A percentile compares a stretch with the other conserved stretches of the same genome.
Conservation (phyloP, 1,140 invertebrate species). For the Littorina saxatilis region DNA sequence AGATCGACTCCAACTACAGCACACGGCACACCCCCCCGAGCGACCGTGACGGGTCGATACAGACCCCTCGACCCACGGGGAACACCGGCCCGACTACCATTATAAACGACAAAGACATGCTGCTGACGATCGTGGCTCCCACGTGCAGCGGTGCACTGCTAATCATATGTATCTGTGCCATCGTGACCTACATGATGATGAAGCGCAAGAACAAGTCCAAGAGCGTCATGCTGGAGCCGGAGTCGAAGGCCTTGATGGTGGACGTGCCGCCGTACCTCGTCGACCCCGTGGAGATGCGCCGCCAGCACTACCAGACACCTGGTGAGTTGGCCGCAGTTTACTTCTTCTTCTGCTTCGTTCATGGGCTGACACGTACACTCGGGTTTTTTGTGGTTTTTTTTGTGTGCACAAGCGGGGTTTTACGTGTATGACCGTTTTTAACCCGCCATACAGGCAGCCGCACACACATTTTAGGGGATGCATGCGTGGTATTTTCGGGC, state of each 20-base stretch:
- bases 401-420: too few relatives aligned
- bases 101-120: constrained; percentile 44
- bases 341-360: too few relatives aligned
- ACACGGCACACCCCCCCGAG: neutral
- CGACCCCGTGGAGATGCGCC: constrained; percentile 96
- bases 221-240: constrained; percentile 66
- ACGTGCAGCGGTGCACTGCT: constrained; percentile 75
- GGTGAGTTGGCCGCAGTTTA: constrained; percentile 72
- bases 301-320: constrained; percentile 97
- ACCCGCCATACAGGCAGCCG: too few relatives aligned
- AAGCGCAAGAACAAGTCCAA: constrained; percentile 70
- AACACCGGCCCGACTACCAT: too few relatives aligned
- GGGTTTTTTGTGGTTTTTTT: too few relatives aligned
- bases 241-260: constrained; percentile 61
- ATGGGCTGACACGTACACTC: too few relatives aligned
- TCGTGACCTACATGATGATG: constrained; percentile 74
- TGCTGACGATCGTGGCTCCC: constrained; percentile 68
- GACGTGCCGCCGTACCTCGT: constrained; percentile 79
- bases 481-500: too few relatives aligned
- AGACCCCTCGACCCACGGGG: neutral
- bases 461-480: too few relatives aligned
- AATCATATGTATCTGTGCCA: constrained; percentile 75
- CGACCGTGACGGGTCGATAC: too few relatives aligned
- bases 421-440: too few relatives aligned
- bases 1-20: constrained; percentile 80